Evolutionary conservation across 1,140 invertebrate genomes (phyloP).

Genomic region (Brachystomella parvula): DNA sequence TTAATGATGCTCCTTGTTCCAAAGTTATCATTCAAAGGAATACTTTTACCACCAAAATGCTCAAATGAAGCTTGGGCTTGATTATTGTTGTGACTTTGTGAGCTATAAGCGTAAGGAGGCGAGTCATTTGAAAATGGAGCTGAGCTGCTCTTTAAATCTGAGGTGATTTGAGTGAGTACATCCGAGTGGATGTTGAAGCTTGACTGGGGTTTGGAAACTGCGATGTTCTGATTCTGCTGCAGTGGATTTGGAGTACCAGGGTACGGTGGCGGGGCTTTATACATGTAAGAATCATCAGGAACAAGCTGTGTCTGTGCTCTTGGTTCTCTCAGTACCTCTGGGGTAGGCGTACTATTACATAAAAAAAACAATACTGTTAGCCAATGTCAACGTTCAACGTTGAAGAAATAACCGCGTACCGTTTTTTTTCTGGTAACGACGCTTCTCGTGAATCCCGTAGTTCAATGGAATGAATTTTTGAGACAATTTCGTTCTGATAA

Average conservation of each 20-base stretch:
- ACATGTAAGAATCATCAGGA: slow-evolving; percentile 55
- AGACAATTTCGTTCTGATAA: slow-evolving; percentile 39
- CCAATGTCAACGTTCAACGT: too few species aligned
- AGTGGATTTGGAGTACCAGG: slow-evolving; percentile 45
- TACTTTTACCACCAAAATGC: too few species aligned
- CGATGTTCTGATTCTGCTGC: not conserved
- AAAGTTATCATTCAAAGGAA: too few species aligned
- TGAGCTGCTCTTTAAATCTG: not conserved
- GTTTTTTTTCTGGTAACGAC: not conserved
- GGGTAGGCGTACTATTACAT: not conserved
- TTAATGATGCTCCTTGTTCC: not conserved
- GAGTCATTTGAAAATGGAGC: too few species aligned
- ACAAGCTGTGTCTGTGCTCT: slow-evolving; percentile 32
- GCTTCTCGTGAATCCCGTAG: slow-evolving; percentile 26
- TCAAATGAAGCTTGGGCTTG: too few species aligned
- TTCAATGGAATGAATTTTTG: slow-evolving; percentile 38
- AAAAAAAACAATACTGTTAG: too few species aligned
- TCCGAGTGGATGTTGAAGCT: slow-evolving; percentile 9
- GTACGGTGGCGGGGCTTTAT: slow-evolving; percentile 70
- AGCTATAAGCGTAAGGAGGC: too few species aligned
- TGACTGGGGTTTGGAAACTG: not conserved
- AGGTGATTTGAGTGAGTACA: slow-evolving; percentile 16
- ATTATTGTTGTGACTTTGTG: too few species aligned
- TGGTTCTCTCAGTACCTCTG: not conserved
- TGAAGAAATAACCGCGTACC: too few species aligned